These are phyloP conservation scores for Pangasius sanitwongsei DNA, from an alignment of 2,797 vertebrate genomes.

Conservation along the genomic window DNA sequence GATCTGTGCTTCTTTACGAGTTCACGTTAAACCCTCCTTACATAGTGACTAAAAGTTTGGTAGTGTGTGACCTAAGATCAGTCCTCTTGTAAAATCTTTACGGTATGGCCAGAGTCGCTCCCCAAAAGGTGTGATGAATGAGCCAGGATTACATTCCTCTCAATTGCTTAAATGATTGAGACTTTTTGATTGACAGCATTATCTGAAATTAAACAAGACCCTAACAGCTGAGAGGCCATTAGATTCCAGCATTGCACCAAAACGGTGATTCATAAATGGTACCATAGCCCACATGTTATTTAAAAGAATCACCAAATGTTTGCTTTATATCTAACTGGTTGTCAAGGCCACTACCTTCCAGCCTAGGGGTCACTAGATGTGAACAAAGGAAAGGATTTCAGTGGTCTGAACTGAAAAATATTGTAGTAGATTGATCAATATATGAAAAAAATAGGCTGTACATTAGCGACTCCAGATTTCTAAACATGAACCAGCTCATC, in stretches of 20 bases:
- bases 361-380: no score
- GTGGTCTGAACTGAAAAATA: not conserved
- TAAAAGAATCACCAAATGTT: not conserved
- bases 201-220: not conserved
- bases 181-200: slow-evolving; percentile 14
- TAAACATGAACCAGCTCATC: not conserved
- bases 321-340: not conserved
- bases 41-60: not conserved
- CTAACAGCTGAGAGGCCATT: not conserved
- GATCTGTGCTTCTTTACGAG: not conserved
- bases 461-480: not conserved
- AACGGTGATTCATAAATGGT: not conserved
- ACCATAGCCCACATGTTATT: not conserved
- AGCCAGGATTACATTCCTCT: slow-evolving; percentile 75
- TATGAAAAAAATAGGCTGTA: not conserved
- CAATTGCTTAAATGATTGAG: slow-evolving; percentile 24
- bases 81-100: not conserved
- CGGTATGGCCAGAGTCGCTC: not conserved
- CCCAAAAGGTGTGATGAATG: slow-evolving; percentile 79
- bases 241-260: not conserved
- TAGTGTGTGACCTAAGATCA: not conserved
- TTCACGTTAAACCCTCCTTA: not conserved
- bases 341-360: not conserved
- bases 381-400: not conserved
- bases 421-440: not conserved